These are phyloP conservation scores for Diloba caeruleocephala DNA, from an alignment of 2,888 invertebrate genomes.

Conservation along the genomic window DNA sequence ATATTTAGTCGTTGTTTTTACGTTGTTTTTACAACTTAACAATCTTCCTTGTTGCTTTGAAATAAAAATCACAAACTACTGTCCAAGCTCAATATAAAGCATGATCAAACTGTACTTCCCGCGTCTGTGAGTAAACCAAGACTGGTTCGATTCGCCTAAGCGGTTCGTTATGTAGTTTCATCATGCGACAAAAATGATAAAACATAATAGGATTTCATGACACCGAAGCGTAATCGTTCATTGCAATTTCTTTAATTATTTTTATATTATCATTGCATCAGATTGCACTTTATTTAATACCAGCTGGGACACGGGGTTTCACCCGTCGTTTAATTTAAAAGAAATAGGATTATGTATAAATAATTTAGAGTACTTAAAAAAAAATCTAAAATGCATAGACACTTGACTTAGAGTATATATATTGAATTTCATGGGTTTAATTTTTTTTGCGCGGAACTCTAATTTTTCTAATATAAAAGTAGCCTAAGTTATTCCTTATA, in stretches of 20 bases:
- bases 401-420: too few species aligned
- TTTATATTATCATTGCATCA: neutral
- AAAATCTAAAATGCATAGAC: too few species aligned
- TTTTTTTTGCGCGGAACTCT: too few species aligned
- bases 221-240: constrained; percentile 35
- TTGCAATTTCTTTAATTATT: neutral
- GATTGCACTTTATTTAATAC: too few species aligned
- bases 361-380: too few species aligned
- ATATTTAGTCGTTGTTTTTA: constrained; percentile 23
- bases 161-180: constrained; percentile 45
- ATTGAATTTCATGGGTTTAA: too few species aligned
- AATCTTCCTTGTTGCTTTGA: constrained; percentile 2
- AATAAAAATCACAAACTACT: neutral
- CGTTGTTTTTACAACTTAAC: constrained; percentile 8
- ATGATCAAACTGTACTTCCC: constrained; percentile 13
- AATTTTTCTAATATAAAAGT: too few species aligned
- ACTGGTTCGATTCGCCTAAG: constrained; percentile 32
- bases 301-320: too few species aligned
- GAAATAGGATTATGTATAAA: too few species aligned
- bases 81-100: neutral
- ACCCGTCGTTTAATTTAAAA: too few species aligned
- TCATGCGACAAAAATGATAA: constrained; percentile 41
- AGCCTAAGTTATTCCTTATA: too few species aligned
- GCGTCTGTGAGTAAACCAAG: constrained; percentile 11
- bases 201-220: constrained; percentile 25